Evolutionary conservation across 2,888 invertebrate species (phyloP), one percentile per base, ranked within the genome.

Genomic region (Cynaeus angustus): DNA sequence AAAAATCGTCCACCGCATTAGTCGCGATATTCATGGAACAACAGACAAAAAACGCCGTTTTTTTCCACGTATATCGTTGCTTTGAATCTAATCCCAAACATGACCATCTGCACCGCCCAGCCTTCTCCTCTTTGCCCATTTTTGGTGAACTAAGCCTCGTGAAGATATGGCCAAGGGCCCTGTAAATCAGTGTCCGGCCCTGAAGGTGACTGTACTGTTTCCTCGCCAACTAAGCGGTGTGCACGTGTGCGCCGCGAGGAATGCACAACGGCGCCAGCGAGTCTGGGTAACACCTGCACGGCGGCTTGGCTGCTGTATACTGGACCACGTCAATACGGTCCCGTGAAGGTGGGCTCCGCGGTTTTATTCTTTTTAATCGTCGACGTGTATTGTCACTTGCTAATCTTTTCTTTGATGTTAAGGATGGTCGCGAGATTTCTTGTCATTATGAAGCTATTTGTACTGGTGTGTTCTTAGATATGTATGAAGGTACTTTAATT

Each of bases 271-370:
- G 88, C 89, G 89, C 89, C 89, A 87, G 81, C 85, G 83, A 88
- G 89, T 89, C 89, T 89, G 86, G 81, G 85, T 85, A 89, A 89
- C 89, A 89, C 89, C 89, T 89, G 89, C 89, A 87, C 86, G 82
- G 80, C 80, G 77, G 70, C 73, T 70, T 56, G 50, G 73, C 67
- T 75, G 72, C 71, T 73, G 65, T 69, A 21, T 33, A 74, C 78
- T 78, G 80, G 81, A 81, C 81, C 81, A 78, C 77, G 78, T 78
- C 78, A 79, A 80, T 78, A 77, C 68, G 68, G 77, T 75, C 75
- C 76, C 74, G 72, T 72, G 75, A 78, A 80, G 80, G 80, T 80
- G 77, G 76, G 76, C 46, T 38, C 41, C 38, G 33, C 33, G 33
- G 9, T 33, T 33, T 33, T 2, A 7, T 33, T 33, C 33, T 33